Conservation (phyloP, 2,797 vertebrate genomes). For the Peromyscus attwateri region DNA sequence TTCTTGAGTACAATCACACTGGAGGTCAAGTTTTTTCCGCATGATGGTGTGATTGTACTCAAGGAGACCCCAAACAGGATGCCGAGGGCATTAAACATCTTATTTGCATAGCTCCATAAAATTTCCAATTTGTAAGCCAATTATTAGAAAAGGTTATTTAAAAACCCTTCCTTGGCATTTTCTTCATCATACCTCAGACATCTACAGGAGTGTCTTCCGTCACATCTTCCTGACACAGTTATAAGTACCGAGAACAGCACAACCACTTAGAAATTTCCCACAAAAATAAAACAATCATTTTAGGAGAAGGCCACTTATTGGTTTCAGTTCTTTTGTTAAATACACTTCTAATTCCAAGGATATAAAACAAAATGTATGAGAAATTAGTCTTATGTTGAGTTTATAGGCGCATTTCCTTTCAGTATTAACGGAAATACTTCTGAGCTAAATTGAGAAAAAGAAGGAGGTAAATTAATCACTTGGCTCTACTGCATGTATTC, state of each 20-base stretch:
- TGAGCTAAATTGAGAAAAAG: slow-evolving; percentile 33
- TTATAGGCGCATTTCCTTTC: slow-evolving; percentile 11
- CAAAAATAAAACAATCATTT: slow-evolving; percentile 31
- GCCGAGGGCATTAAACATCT: background rate
- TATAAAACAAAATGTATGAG: background rate
- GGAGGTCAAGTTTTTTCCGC: background rate
- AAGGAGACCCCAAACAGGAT: background rate
- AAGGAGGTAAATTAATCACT: slow-evolving; percentile 1
- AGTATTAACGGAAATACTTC: slow-evolving; percentile 43
- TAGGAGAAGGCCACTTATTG: background rate
- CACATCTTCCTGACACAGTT: background rate
- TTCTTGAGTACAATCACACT: background rate
- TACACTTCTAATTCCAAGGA: background rate
- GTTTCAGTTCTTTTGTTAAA: slow-evolving; percentile 24
- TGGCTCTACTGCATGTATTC: background rate
- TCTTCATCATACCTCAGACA: background rate
- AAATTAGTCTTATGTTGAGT: slow-evolving; percentile 32
- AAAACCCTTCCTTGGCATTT: background rate
- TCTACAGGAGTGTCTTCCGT: background rate
- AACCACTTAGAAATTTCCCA: background rate
- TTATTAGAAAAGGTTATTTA: slow-evolving; percentile 22
- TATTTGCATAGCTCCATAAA: background rate
- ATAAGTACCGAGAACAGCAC: background rate
- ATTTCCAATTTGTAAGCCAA: background rate
- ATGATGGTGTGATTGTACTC: no score